phyloP scores from a whole-genome alignment of 92 coral and sea anemone species.

The Heliopora coerulea region DNA sequence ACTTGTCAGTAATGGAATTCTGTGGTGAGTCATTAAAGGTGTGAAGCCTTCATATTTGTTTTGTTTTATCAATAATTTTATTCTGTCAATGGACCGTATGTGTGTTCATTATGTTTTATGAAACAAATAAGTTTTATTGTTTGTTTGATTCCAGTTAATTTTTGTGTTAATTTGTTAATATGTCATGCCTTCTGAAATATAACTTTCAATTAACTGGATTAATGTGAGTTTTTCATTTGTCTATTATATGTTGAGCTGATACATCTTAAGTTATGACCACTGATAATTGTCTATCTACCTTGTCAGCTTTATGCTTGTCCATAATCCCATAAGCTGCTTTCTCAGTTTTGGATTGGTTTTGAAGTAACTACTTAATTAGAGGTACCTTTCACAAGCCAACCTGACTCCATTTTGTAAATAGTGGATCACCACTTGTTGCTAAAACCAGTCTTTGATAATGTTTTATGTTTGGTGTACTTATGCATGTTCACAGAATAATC shows the following conservation, averaged over 20 bases:
- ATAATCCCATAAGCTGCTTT: neutral
- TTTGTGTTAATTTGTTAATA: neutral
- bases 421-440: constrained; percentile 24
- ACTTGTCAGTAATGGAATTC: neutral
- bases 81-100: neutral
- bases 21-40: neutral
- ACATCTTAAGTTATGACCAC: too few species aligned
- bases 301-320: too few species aligned
- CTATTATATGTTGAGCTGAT: too few species aligned
- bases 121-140: neutral
- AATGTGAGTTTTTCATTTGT: too few species aligned
- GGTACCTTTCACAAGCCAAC: constrained; percentile 6
- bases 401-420: constrained; percentile 35
- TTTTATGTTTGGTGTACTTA: neutral
- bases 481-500: too few species aligned
- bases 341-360: neutral
- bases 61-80: neutral
- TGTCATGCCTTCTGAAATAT: neutral
- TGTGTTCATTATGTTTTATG: neutral
- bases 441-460: constrained; percentile 9
- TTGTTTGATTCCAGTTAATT: constrained; percentile 8
- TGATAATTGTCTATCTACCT: too few species aligned
- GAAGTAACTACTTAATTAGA: neutral
- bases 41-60: neutral
- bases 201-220: too few species aligned